Percentiles rank a stretch among this genome's conserved stretches.
phyloP scores from a whole-genome alignment of 1,140 invertebrate species.

The Pseudomyrmex flavicornis region DNA sequence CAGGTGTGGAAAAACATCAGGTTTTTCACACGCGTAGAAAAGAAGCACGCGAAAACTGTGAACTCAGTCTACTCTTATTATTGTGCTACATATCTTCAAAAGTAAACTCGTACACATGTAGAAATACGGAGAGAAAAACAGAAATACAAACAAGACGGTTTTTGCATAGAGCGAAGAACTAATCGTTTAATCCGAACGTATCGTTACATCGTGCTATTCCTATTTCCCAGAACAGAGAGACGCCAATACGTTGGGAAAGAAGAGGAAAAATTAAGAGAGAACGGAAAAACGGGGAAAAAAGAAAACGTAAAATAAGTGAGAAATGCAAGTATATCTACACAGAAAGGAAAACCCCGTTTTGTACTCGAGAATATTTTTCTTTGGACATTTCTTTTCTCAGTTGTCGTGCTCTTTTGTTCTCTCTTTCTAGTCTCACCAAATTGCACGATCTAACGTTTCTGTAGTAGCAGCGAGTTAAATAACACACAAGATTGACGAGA shows the following conservation, averaged over 20 bases:
- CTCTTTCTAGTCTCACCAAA: not conserved
- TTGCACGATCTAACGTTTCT: not conserved
- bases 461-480: not conserved
- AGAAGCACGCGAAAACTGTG: not conserved
- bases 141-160: constrained; percentile 52
- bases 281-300: not conserved
- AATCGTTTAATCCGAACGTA: constrained; percentile 35
- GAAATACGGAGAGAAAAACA: not conserved
- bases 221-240: not conserved
- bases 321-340: constrained; percentile 30
- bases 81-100: constrained; percentile 2
- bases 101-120: constrained; percentile 24
- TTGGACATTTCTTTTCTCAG: constrained; percentile 1
- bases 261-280: not conserved
- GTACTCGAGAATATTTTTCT: constrained; percentile 34
- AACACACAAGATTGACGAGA: not conserved
- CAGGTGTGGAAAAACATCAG: too few species aligned
- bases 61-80: constrained; percentile 58
- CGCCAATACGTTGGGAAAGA: not conserved
- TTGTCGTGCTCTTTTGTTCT: constrained; percentile 23
- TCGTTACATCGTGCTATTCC: constrained; percentile 17
- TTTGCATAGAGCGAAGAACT: constrained; percentile 15
- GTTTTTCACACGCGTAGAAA: not conserved
- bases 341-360: constrained; percentile 19
- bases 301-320: not conserved